Percentiles rank a stretch among this genome's conserved stretches.
Conservation (phyloP, 2,113 vertebrate species). For the Charina bottae region DNA sequence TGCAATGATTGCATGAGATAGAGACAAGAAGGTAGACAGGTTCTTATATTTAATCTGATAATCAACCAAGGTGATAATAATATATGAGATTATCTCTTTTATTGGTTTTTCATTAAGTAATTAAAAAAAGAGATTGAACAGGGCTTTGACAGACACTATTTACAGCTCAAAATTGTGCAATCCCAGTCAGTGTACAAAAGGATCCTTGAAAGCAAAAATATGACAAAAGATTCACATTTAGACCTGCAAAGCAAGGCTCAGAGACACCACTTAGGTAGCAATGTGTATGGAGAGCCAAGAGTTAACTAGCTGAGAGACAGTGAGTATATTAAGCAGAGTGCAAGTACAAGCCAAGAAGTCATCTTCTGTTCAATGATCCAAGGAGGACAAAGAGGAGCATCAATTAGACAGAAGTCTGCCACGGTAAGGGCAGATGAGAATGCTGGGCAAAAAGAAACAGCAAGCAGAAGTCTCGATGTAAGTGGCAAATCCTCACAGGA, state of each 20-base stretch:
- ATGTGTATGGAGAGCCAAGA: not conserved
- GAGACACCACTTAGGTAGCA: not conserved
- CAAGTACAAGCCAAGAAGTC: not conserved
- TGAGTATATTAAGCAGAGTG: not conserved
- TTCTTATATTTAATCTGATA: not conserved
- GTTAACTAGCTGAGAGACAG: not conserved
- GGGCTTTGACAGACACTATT: not conserved
- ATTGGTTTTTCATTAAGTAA: not conserved
- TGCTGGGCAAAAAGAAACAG: not conserved
- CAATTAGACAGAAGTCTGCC: not conserved
- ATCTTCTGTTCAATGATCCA: not conserved
- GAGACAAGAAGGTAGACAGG: not conserved
- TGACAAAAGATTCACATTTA: not conserved
- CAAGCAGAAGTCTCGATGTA: not conserved
- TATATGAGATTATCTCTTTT: not conserved
- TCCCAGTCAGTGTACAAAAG: not conserved
- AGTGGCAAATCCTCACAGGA: not conserved
- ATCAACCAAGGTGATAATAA: not conserved
- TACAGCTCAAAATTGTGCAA: not conserved
- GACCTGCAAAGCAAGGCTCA: not conserved
- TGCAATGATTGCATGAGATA: not conserved
- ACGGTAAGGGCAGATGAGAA: not conserved
- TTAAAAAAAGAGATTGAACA: not conserved
- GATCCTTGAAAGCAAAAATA: not conserved
- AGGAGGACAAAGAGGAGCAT: not conserved